Evolutionary conservation across 2,888 invertebrate species (phyloP), one percentile per base, ranked within the genome.

Genomic region (Scaptomyza flava): DNA sequence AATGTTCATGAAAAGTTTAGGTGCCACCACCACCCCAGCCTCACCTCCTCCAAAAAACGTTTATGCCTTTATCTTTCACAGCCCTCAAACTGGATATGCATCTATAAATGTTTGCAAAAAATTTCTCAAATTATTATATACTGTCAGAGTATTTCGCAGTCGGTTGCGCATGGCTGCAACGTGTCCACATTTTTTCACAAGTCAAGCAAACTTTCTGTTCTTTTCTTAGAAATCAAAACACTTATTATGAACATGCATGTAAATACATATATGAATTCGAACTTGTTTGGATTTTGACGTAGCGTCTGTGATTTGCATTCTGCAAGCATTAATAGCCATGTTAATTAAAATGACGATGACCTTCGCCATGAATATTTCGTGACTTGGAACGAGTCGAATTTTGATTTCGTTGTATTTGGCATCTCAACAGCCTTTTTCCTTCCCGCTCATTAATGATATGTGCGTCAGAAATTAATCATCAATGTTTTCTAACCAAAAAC

Each of bases 261-360:
- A 23, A 23, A 23, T 59, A 46, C 11, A 17, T 63, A 36, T 8
- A 38, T 14, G n/a, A 14, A 33, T 34, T 33, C 1, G 38, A 57
- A 36, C 38, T 54, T 66, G 66, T 79, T 38, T 38, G n/a, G 14
- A 53, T 65, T 61, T 71, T 77, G 30, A 65, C 71, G 69, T 66
- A 67, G 47, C 60, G 51, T 65, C 66, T 52, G 43, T 11, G 46
- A 58, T 63, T 64, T 61, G 62, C 23, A 54, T 51, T 31, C 23
- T 23, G 34, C 53, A 46, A 38, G 50, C 58, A 54, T 47, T 64
- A 17, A 52, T 34, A 23, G 38, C 36, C n/a, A 20, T 48, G 46
- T 34, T 58, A 48, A 65, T 70, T 53, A 53, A 65, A 67, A 67
- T 72, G 72, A 51, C 54, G 47, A 41, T 12, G 72, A 71, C 72